A percentile compares a stretch with the other conserved stretches of the same genome.
These are phyloP conservation scores for Agrotis segetum DNA, from an alignment of 2,888 invertebrate species.

Conservation along the genomic window DNA sequence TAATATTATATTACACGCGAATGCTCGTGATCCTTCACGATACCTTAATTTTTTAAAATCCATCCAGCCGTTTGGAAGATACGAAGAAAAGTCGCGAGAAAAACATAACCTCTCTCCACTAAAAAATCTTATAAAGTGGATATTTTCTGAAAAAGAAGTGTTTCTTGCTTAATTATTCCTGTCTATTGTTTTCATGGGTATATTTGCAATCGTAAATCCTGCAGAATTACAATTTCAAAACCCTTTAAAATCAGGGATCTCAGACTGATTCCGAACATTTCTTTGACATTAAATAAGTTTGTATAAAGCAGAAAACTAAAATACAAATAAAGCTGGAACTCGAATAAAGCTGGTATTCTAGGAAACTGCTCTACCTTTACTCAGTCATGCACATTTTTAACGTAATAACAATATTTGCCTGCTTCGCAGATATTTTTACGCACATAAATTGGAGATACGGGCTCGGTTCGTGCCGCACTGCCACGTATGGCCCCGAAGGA, in stretches of 20 bases:
- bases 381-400: background rate
- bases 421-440: slow-evolving; percentile 40
- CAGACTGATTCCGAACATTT: background rate
- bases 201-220: background rate
- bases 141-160: too few relatives aligned
- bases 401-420: background rate
- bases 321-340: background rate
- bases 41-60: too few relatives aligned
- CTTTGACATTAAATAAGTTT: background rate
- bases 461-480: background rate
- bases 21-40: too few relatives aligned
- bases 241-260: background rate
- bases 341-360: too few relatives aligned
- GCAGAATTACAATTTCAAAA: background rate
- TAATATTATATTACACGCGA: too few relatives aligned
- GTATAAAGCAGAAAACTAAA: too few relatives aligned
- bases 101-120: too few relatives aligned
- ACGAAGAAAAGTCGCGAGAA: too few relatives aligned
- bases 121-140: too few relatives aligned
- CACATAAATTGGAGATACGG: slow-evolving; percentile 42
- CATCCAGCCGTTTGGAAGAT: too few relatives aligned
- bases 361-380: background rate
- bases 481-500: slow-evolving; percentile 15
- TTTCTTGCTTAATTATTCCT: too few relatives aligned
- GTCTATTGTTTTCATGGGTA: too few relatives aligned